Conservation (phyloP, 2,797 vertebrate genomes). For the Melanotaenia maccullochi region DNA sequence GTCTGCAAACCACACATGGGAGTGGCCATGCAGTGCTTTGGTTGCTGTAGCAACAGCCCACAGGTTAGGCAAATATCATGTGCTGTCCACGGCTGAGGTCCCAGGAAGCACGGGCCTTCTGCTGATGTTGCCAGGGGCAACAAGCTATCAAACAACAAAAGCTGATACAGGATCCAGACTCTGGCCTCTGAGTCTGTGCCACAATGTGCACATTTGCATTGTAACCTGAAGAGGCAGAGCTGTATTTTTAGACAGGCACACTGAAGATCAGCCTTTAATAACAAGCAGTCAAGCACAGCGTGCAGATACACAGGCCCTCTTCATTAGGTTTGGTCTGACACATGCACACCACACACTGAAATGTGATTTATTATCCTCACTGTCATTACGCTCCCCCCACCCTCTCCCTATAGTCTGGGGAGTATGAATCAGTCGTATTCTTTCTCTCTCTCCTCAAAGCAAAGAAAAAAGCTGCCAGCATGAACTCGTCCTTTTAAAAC, state of each 20-base stretch:
- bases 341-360: constrained; percentile 13
- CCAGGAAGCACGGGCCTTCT: constrained; percentile 29
- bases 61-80: constrained; percentile 77
- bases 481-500: constrained; percentile 52
- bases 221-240: constrained; percentile 61
- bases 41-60: constrained; percentile 77
- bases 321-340: not conserved
- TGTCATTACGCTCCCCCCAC: constrained; percentile 42
- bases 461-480: constrained; percentile 35
- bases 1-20: constrained; percentile 68
- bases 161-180: constrained; percentile 66
- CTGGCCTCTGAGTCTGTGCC: constrained; percentile 52
- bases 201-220: constrained; percentile 66
- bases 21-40: constrained; percentile 70
- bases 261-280: constrained; percentile 30
- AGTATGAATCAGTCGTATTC: constrained; percentile 76
- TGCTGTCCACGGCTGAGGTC: constrained; percentile 47
- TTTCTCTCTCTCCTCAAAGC: constrained; percentile 64
- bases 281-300: constrained; percentile 33
- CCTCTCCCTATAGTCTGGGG: constrained; percentile 61
- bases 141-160: constrained; percentile 77
- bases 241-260: constrained; percentile 73
- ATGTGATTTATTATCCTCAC: constrained; percentile 68
- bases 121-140: constrained; percentile 69
- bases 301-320: not conserved